Conservation (phyloP, 2,888 invertebrate genomes). For the Morinoia aosen region DNA sequence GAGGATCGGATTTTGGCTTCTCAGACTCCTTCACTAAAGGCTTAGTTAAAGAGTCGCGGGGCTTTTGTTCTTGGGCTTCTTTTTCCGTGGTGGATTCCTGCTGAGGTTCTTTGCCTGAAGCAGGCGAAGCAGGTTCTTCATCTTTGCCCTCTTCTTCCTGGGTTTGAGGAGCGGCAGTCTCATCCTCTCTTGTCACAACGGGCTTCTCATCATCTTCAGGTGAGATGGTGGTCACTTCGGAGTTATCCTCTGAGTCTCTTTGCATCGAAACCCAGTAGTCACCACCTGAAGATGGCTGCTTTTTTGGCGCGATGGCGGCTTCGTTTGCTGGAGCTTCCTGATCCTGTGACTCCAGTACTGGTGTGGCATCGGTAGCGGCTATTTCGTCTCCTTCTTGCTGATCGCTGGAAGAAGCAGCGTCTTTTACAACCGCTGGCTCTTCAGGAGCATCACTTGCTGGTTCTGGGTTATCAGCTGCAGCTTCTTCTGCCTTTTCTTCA, state of each 20-base stretch:
- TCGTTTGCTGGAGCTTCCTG: background rate
- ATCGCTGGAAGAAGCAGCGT: background rate
- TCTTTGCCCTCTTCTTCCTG: background rate
- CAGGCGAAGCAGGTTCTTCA: background rate
- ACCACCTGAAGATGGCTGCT: background rate
- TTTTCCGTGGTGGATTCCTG: background rate
- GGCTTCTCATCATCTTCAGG: background rate
- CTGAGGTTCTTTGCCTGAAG: background rate
- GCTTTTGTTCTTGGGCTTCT: background rate
- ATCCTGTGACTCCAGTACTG: background rate
- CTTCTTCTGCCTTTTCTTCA: background rate
- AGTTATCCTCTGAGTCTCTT: background rate
- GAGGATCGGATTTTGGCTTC: slow-evolving; percentile 27
- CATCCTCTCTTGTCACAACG: background rate
- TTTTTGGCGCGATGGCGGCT: background rate
- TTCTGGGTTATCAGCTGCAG: background rate
- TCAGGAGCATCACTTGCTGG: background rate
- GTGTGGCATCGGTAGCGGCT: background rate
- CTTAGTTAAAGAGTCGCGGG: background rate
- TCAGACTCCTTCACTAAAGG: background rate
- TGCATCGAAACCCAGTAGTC: slow-evolving; percentile 25
- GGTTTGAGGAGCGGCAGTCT: background rate
- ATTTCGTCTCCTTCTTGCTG: background rate
- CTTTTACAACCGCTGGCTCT: background rate
- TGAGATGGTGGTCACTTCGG: background rate